Percentiles rank a stretch among this genome's conserved stretches.
Evolutionary conservation across 1,140 invertebrate species (phyloP).

Genomic region (Nasonia vitripennis): DNA sequence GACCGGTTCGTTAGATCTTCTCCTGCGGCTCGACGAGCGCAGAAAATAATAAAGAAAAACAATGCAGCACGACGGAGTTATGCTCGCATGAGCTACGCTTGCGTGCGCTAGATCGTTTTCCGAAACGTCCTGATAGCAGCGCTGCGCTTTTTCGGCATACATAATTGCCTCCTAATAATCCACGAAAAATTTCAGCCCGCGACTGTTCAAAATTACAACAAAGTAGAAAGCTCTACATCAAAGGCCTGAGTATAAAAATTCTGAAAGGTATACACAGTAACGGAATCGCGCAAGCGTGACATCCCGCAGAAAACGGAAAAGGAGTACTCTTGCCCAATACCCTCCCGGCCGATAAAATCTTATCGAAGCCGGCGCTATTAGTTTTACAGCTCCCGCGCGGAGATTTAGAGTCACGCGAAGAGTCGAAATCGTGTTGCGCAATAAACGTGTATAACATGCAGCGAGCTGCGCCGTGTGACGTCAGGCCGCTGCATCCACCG

Average conservation of each 20-base stretch:
- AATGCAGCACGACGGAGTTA: slow-evolving; percentile 52
- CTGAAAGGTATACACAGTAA: background rate
- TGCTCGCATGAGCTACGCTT: slow-evolving; percentile 8
- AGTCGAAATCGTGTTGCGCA: slow-evolving; percentile 24
- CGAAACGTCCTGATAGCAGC: slow-evolving; percentile 26
- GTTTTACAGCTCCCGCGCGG: slow-evolving; percentile 17
- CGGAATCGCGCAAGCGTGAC: background rate
- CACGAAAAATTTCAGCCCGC: background rate
- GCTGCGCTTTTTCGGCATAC: background rate
- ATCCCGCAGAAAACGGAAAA: slow-evolving; percentile 7
- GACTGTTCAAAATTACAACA: background rate
- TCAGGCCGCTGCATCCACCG: background rate
- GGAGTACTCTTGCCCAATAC: slow-evolving; percentile 8
- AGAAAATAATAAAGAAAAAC: slow-evolving; percentile 58
- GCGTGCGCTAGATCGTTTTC: slow-evolving; percentile 39
- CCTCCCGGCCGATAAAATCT: background rate
- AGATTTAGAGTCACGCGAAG: slow-evolving; percentile 23
- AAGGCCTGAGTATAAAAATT: no score
- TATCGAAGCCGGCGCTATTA: slow-evolving; percentile 18
- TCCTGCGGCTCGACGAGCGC: background rate
- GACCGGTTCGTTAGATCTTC: slow-evolving; percentile 69
- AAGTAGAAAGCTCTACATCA: no score
- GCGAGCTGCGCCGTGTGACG: background rate
- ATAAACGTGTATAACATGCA: background rate
- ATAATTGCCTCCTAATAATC: background rate